Evolutionary conservation across 2,797 vertebrate species (phyloP).

Genomic region (Pseudopleuronectes americanus): DNA sequence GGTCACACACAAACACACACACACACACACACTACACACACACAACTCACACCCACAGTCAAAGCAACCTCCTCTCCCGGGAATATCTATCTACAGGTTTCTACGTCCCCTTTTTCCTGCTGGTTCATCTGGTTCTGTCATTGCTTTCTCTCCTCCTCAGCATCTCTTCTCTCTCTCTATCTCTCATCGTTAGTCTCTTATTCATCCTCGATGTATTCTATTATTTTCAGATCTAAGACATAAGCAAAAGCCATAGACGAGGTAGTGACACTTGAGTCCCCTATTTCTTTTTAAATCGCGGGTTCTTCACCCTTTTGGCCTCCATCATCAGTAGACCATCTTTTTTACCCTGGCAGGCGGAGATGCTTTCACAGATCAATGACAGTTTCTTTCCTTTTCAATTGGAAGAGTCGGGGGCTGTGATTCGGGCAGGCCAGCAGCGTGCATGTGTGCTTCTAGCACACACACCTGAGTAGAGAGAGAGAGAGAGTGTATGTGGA

Average conservation of each 20-base stretch:
- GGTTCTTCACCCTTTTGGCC: constrained; percentile 40
- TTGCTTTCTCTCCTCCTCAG: no score
- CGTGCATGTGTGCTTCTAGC: constrained; percentile 62
- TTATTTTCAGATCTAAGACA: constrained; percentile 97
- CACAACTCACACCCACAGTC: no score
- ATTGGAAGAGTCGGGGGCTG: constrained; percentile 10
- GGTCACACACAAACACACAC: no score
- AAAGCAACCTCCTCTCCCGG: no score
- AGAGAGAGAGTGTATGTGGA: constrained; percentile 41
- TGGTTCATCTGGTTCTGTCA: no score
- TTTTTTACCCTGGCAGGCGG: constrained; percentile 64
- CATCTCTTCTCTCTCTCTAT: no score
- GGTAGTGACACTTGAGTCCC: constrained; percentile 87
- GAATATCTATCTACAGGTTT: no score
- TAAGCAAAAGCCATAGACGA: constrained; percentile 99
- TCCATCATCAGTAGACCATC: constrained; percentile 44
- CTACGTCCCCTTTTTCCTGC: no score
- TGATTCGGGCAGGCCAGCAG: background rate
- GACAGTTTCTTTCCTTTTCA: constrained; percentile 7
- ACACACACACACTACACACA: no score
- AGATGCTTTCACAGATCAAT: constrained; percentile 37
- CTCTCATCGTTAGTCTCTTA: no score
- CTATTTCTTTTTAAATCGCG: constrained; percentile 7
- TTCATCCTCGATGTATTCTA: no score
- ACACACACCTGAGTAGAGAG: constrained; percentile 62